Evolutionary conservation across 2,888 invertebrate genomes (phyloP).

Genomic region (Leptopilina myrica): DNA sequence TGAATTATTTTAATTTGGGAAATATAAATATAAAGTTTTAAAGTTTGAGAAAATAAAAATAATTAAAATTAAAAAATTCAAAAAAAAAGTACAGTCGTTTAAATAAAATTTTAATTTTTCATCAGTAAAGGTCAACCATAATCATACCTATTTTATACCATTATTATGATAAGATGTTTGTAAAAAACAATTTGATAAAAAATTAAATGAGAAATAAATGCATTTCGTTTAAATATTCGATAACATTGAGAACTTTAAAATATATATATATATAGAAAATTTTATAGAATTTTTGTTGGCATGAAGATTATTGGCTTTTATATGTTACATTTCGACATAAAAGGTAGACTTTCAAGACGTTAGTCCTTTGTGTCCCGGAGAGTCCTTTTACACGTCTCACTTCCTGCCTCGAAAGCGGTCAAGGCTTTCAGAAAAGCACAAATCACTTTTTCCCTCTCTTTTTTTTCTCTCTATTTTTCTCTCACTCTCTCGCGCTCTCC

Average conservation of each 20-base stretch:
- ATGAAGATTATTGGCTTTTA: conserved; percentile 8
- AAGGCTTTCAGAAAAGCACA: conserved; percentile 30
- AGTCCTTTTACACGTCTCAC: conserved; percentile 22
- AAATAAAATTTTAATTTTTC: too few species aligned
- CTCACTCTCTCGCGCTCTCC: neutral
- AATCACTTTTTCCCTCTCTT: neutral
- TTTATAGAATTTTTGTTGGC: neutral
- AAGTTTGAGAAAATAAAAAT: too few species aligned
- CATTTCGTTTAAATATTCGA: neutral
- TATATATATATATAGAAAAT: neutral
- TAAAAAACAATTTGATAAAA: too few species aligned
- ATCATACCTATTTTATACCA: too few species aligned
- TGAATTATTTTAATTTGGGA: too few species aligned
- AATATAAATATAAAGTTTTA: too few species aligned
- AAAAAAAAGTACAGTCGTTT: too few species aligned
- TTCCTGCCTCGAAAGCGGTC: neutral
- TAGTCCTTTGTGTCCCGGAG: neutral
- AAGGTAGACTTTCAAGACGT: neutral
- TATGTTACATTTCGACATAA: neutral
- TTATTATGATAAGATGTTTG: too few species aligned
- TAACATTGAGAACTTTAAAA: neutral
- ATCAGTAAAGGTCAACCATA: too few species aligned
- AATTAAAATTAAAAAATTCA: too few species aligned
- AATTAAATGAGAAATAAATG: neutral
- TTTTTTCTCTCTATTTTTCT: too few species aligned